Evolutionary conservation across 2,888 invertebrate genomes (phyloP), one percentile per base, ranked within the genome.

Genomic region (Ennomos fuscantarius): DNA sequence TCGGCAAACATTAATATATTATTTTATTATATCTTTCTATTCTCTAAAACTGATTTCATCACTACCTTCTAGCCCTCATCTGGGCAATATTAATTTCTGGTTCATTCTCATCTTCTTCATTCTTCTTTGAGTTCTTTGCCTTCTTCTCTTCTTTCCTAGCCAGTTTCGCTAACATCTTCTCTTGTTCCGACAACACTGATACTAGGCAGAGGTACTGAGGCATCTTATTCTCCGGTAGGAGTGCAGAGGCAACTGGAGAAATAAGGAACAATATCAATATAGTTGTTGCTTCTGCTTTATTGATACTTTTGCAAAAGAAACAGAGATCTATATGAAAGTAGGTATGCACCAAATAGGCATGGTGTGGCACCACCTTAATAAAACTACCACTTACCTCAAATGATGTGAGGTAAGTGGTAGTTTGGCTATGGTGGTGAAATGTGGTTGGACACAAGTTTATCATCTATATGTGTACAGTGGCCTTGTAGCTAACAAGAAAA

Each of bases 61-160:
- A 15, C 45, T 68, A 92, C 93, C 93, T 90, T 65, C 90, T 94
- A n/a, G 93, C 87, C 58, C 93, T 85, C 68, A 94, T 74, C 55
- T 92, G 88, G 0, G 89, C 82, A 10, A 93, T 86, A 78, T 94
- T 92, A 44, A 94, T 88, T 65, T 91, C 88, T 48, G 89, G 87
- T 46, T 93, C 93, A 1, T 89, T 90, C 8, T 93, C 92, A 8
- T 91, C 92, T 6, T 93, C 67, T 32, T 89, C 91, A 10, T 87
- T 88, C 24, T 78, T 93, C 54, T 82, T 87, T 33, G 82, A 78
- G 48, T 79, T 88, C 53, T 90, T 94, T 0, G 94, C 78, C 78
- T 95, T 96, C 82, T 97, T 97, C 79, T 97, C 97, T 79, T 97
- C 96, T 81, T 97, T 97, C 8, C 97, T 93, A 12, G 95, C 94